Evolutionary conservation across 2,888 invertebrate genomes (phyloP).

Genomic region (Lepeophtheirus nordmannii): DNA sequence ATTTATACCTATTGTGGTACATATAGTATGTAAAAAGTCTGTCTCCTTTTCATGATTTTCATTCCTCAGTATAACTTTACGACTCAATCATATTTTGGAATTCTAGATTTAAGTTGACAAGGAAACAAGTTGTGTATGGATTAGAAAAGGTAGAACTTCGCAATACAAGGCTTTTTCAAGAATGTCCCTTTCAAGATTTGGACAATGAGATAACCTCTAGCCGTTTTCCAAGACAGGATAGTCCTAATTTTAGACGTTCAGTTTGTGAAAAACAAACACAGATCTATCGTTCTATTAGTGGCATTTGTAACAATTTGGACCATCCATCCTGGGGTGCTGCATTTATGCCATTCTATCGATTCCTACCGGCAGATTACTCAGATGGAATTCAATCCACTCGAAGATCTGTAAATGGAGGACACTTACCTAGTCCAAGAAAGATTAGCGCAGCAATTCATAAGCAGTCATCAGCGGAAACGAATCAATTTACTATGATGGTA

Average conservation of each 20-base stretch:
- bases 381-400: conserved; percentile 35
- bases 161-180: conserved; percentile 18
- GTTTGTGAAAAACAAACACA: not conserved
- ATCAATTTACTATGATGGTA: conserved; percentile 52
- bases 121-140: conserved; percentile 23
- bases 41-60: no score
- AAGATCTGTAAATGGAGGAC: conserved; percentile 33
- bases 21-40: no score
- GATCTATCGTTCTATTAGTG: not conserved
- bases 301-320: conserved; percentile 12
- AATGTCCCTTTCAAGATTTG: conserved; percentile 15
- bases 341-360: not conserved
- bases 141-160: conserved; percentile 22
- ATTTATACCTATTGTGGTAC: not conserved
- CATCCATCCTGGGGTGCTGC: not conserved
- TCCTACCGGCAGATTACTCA: not conserved
- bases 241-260: not conserved
- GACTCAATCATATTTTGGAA: not conserved
- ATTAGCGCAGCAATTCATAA: conserved; percentile 54
- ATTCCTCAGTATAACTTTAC: not conserved
- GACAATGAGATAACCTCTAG: not conserved
- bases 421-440: conserved; percentile 56
- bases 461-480: conserved; percentile 47
- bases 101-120: conserved; percentile 28
- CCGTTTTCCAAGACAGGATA: not conserved